Evolutionary conservation across 2,888 invertebrate species (phyloP).

Genomic region (Lacanobia oleracea): DNA sequence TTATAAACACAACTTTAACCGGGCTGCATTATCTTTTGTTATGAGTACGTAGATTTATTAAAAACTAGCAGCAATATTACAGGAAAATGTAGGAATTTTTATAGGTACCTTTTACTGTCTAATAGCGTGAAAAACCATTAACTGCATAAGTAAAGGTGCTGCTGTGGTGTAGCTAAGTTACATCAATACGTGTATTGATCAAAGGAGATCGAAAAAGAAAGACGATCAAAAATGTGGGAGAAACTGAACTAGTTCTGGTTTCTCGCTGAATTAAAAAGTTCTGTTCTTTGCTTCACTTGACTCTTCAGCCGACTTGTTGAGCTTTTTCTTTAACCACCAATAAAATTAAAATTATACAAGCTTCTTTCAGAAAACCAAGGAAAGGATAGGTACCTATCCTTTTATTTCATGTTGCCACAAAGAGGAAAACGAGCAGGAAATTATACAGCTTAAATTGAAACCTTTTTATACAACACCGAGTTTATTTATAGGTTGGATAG

Average conservation of each 20-base stretch:
- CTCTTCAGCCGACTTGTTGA: neutral
- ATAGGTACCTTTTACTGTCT: too few species aligned
- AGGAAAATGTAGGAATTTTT: neutral
- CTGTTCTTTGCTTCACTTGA: neutral
- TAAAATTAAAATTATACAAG: neutral
- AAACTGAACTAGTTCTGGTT: neutral
- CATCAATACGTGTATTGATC: neutral
- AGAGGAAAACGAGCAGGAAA: neutral
- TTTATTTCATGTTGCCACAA: neutral
- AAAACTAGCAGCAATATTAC: neutral
- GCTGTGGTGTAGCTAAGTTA: neutral
- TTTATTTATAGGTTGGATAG: too few species aligned
- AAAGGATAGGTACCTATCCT: neutral
- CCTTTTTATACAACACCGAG: neutral
- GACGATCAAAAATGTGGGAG: neutral
- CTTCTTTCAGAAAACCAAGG: neutral
- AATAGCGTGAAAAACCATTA: neutral
- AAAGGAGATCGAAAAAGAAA: too few species aligned
- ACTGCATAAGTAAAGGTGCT: neutral
- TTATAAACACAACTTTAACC: slow-evolving; percentile 17
- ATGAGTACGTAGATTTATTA: neutral
- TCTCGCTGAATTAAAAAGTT: too few species aligned
- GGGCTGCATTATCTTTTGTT: slow-evolving; percentile 9
- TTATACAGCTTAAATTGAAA: neutral
- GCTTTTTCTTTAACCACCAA: neutral